These are phyloP conservation scores for Baryphthengus martii DNA, from an alignment of 2,113 vertebrate genomes.

Conservation along the genomic window DNA sequence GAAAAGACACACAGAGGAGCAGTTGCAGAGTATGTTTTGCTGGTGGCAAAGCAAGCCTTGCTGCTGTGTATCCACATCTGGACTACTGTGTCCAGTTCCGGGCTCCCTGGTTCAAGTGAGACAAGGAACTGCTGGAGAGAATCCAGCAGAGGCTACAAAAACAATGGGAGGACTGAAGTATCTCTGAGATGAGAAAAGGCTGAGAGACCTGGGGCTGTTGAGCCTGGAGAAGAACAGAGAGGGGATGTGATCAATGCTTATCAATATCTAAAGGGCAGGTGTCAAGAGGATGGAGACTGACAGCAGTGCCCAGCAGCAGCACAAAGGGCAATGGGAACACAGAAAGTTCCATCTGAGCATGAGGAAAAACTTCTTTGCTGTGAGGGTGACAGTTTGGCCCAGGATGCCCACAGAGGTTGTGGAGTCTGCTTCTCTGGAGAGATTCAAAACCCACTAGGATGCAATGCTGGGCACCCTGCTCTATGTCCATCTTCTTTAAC, in stretches of 20 bases:
- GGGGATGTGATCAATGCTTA: not conserved
- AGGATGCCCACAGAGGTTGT: not conserved
- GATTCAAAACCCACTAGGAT: not conserved
- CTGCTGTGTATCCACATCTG: not conserved
- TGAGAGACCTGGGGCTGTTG: not conserved
- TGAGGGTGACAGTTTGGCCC: not conserved
- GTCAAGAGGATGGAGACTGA: not conserved
- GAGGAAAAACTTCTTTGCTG: not conserved
- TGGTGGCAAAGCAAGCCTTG: not conserved
- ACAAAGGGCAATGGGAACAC: not conserved
- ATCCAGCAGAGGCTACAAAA: not conserved
- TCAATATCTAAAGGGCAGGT: not conserved
- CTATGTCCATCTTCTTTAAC: not conserved
- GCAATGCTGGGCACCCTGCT: not conserved
- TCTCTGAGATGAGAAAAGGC: not conserved
- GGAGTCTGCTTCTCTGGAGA: not conserved
- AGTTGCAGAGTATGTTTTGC: not conserved
- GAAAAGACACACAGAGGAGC: not conserved
- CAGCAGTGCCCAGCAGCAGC: not conserved
- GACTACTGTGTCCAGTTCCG: not conserved
- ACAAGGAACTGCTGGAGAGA: not conserved
- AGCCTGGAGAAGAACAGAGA: not conserved
- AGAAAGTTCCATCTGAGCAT: not conserved
- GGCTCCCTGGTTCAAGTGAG: not conserved
- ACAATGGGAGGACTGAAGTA: not conserved